Percentiles rank a stretch among this genome's conserved stretches.
Conservation (phyloP, 1,140 invertebrate genomes). For the Atopsyche davidsoni region DNA sequence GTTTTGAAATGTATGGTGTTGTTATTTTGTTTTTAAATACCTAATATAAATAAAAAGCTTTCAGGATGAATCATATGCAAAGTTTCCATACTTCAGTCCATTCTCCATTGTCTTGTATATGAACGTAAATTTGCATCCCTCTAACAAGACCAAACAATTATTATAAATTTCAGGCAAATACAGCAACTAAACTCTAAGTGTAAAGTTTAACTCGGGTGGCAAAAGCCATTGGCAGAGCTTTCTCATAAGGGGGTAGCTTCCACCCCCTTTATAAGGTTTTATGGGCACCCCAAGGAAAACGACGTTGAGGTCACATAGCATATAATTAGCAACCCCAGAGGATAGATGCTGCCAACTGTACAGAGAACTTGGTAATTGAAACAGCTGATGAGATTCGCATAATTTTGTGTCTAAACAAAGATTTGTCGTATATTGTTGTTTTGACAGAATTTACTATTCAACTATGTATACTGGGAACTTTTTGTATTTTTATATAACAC, state of each 20-base stretch:
- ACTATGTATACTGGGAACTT: too few relatives aligned
- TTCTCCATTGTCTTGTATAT: too few relatives aligned
- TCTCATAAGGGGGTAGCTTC: background rate
- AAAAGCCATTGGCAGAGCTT: slow-evolving; percentile 10
- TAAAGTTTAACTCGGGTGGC: slow-evolving; percentile 23
- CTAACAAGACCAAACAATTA: slow-evolving; percentile 19
- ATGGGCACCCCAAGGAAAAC: background rate
- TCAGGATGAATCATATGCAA: too few relatives aligned
- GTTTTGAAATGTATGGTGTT: background rate
- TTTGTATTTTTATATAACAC: too few relatives aligned
- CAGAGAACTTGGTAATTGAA: slow-evolving; percentile 2
- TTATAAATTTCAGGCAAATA: slow-evolving; percentile 24
- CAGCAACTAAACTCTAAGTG: slow-evolving; percentile 12
- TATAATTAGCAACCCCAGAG: slow-evolving; percentile 17
- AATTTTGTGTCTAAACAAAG: too few relatives aligned
- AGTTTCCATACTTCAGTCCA: too few relatives aligned
- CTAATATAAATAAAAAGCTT: too few relatives aligned
- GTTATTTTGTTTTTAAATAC: too few relatives aligned
- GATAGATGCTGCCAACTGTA: background rate
- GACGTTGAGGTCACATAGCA: slow-evolving; percentile 18
- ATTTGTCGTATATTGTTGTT: too few relatives aligned
- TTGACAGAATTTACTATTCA: too few relatives aligned
- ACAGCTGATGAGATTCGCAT: background rate
- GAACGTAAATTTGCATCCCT: too few relatives aligned
- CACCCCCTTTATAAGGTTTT: background rate